Evolutionary conservation across 2,113 vertebrate species (phyloP), one percentile per base, ranked within the genome.

Genomic region (Thryonomys swinderianus): DNA sequence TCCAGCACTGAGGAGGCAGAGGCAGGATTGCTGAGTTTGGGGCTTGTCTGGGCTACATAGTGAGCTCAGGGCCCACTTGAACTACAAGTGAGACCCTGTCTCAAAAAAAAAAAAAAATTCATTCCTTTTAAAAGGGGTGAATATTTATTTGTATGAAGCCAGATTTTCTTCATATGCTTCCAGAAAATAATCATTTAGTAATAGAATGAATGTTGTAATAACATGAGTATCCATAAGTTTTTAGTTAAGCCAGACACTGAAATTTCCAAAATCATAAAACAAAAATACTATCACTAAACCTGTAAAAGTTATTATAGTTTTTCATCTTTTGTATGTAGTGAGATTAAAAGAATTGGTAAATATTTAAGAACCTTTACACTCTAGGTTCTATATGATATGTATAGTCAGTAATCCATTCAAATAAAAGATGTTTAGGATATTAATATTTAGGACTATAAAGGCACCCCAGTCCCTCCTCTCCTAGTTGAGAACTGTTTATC

Each of bases 181-280:
- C 57, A 83, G 48, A 84, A 62, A 83, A 78, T 89, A 76, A 48
- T 37, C 27, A 8, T 48, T 23, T 92, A 48, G 9, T 9, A 95
- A 37, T 30, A 73, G 61, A 85, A 64, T 42, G 48, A 88, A 80
- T 88, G 5, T 7, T 81, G 61, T 67, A 85, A 66, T 12, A n/a
- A 67, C 21, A 88, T 3, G 59, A 89, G 12, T 81, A 67, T 76
- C 11, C 1, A 30, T 16, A 42, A 67, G 48, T 91, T 91, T 76
- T 17, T 16, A 64, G 3, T 91, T 93, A 66, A 91, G 23, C 55
- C 45, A 84, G 55, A 90, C n/a, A 37, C 76, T 66, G 45, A 67
- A 12, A 85, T 74, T 61, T 88, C 3, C 11, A 94, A 91, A 91
- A 94, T 48, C 92, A 23, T 66, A 48, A 66, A 71, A 62, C 62